Base-by-base conservation (phyloP, 2,888 invertebrate genomes). In the Drosophila nr. fundita region DNA sequence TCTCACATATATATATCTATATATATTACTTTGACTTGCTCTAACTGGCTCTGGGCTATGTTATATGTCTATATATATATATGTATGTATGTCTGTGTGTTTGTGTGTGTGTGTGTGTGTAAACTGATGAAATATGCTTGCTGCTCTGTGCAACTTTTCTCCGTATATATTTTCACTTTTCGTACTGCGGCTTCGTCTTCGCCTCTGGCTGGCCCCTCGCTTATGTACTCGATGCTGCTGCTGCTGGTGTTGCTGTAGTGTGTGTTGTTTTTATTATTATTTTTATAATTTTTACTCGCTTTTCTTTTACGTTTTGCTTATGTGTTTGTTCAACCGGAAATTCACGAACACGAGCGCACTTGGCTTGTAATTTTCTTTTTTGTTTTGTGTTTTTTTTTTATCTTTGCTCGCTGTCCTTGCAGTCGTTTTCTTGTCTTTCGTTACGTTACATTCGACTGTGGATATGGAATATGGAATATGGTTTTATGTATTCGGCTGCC, bases 261-360 rank as follows among this genome's bases (percentile, higher is more conserved):
- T 48, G 65, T 85, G 74, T 83, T 86, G 73, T 76, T 82, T 70
- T 87, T 84, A 79, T 85, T 84, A 82, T 85, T 74, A 74, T 83
- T 78, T 76, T 76, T 75, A 71, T 74, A 80, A 72, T 78, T 76
- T 70, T 78, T 76, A 65, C 45, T 74, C 57, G 78, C 68, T 76
- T 77, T 64, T 82, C 84, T 73, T 73, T 74, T 83, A 71, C 83
- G 72, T 82, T 86, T 87, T 76, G 79, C 73, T 80, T 80, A 84
- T 87, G 85, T 87, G 87, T 91, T 90, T 90, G 88, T 91, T 91
- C 91, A 92, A 91, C 91, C 91, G 90, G 91, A 91, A 92, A 88
- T 89, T 89, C 83, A 86, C 85, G 87, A 83, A 90, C 79, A 80
- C 88, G 73, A 87, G 88, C 84, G 77, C 88, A 90, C 88, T 84